phyloP scores from a whole-genome alignment of 2,888 invertebrate species.

The Hypena proboscidalis region DNA sequence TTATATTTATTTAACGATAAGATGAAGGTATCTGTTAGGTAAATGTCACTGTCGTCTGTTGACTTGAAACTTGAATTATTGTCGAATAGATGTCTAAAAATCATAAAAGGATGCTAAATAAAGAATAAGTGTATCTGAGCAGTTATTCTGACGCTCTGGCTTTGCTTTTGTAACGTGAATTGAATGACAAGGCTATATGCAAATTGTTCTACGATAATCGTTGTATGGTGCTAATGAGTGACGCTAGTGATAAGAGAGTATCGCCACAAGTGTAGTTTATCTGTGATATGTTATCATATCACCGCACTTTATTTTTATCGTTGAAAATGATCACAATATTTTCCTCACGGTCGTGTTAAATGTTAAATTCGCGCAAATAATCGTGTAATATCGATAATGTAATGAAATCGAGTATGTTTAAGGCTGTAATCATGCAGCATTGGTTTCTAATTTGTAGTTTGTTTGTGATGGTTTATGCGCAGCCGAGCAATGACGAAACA shows the following conservation, averaged over 20 bases:
- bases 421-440: slow-evolving; percentile 52
- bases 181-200: slow-evolving; percentile 46
- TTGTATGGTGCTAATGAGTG: slow-evolving; percentile 46
- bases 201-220: slow-evolving; percentile 47
- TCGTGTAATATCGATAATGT: too few relatives aligned
- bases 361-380: slow-evolving; percentile 3
- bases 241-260: slow-evolving; percentile 60
- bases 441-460: slow-evolving; percentile 53
- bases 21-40: too few relatives aligned
- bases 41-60: too few relatives aligned
- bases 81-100: too few relatives aligned
- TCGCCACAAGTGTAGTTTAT: slow-evolving; percentile 58
- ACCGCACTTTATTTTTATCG: slow-evolving; percentile 55
- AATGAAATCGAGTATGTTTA: too few relatives aligned
- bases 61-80: too few relatives aligned
- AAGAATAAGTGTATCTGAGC: too few relatives aligned
- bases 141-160: too few relatives aligned
- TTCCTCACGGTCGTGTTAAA: slow-evolving; percentile 24
- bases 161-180: too few relatives aligned
- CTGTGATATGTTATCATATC: slow-evolving; percentile 77
- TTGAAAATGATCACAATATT: slow-evolving; percentile 49
- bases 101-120: too few relatives aligned
- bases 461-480: slow-evolving; percentile 53
- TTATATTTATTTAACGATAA: too few relatives aligned
- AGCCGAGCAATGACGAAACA: slow-evolving; percentile 43